These are phyloP conservation scores for Sclerurus mexicanus DNA, from an alignment of 2,113 vertebrate species.

Conservation along the genomic window DNA sequence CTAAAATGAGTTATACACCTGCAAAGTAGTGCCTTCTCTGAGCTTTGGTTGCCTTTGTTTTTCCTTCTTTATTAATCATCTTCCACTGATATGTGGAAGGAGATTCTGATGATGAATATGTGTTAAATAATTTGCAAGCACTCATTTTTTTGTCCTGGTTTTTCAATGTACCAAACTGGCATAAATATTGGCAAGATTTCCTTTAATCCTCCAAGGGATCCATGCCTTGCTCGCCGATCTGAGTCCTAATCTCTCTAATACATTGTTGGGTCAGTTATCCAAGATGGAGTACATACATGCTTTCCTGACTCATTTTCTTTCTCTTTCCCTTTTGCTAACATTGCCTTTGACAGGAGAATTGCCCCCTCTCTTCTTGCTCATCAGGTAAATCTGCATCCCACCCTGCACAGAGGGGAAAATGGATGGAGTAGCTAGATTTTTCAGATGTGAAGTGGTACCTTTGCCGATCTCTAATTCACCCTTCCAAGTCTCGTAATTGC, in stretches of 20 bases:
- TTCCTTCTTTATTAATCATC: conserved; percentile 44
- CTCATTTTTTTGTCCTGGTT: conserved; percentile 24
- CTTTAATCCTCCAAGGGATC: conserved; percentile 27
- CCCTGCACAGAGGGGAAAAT: not conserved
- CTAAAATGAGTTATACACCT: not conserved
- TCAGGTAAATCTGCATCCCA: not conserved
- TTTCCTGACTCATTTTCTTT: not conserved
- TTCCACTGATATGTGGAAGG: conserved; percentile 4
- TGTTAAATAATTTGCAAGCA: conserved; percentile 59
- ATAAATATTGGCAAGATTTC: conserved; percentile 64
- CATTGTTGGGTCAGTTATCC: conserved; percentile 30
- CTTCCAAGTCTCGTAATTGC: conserved; percentile 69
- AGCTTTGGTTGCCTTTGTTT: conserved; percentile 30
- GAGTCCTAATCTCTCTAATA: conserved; percentile 32
- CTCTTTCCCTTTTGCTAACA: conserved; percentile 13
- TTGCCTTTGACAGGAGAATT: not conserved
- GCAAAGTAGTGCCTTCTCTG: not conserved
- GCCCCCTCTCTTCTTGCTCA: not conserved
- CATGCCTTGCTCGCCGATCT: conserved; percentile 3
- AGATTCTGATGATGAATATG: conserved; percentile 44
- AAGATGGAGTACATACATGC: not conserved
- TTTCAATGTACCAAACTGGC: conserved; percentile 34
- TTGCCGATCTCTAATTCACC: conserved; percentile 63
- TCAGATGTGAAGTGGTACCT: conserved; percentile 43
- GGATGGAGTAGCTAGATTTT: conserved; percentile 21